A percentile compares a stretch with the other conserved stretches of the same genome.
Conservation (phyloP, 2,113 vertebrate species). For the Tupaia chinensis region DNA sequence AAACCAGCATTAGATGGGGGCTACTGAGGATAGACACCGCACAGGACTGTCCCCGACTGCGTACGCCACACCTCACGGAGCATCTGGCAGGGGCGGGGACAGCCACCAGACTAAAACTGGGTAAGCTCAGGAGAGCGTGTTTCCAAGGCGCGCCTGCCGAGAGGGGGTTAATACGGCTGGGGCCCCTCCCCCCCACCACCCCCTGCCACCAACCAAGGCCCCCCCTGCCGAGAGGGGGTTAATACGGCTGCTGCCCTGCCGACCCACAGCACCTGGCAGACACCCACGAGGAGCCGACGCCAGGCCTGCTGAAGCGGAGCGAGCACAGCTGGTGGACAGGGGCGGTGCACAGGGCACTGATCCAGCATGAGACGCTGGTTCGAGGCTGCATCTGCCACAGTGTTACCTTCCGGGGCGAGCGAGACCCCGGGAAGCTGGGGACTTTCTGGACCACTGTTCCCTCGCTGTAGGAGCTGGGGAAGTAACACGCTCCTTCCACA, state of each 20-base stretch:
- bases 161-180: background rate
- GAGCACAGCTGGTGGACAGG: background rate
- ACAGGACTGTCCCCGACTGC: background rate
- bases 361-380: background rate
- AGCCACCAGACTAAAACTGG: background rate
- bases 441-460: background rate
- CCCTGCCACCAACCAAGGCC: no score
- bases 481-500: background rate
- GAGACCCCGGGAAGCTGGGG: background rate
- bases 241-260: background rate
- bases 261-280: no score
- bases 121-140: no score
- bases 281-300: fast-evolving
- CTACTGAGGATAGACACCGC: background rate
- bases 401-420: background rate
- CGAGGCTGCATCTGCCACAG: background rate
- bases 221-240: background rate
- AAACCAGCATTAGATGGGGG: background rate
- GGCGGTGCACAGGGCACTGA: background rate
- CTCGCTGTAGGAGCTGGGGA: fast-evolving
- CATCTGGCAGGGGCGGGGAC: background rate
- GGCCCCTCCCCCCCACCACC: no score
- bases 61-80: fast-evolving
- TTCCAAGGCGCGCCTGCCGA: background rate
- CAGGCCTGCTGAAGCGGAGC: background rate